These are phyloP conservation scores for Micrastur ruficollis DNA, from an alignment of 2,797 vertebrate species.

Conservation along the genomic window DNA sequence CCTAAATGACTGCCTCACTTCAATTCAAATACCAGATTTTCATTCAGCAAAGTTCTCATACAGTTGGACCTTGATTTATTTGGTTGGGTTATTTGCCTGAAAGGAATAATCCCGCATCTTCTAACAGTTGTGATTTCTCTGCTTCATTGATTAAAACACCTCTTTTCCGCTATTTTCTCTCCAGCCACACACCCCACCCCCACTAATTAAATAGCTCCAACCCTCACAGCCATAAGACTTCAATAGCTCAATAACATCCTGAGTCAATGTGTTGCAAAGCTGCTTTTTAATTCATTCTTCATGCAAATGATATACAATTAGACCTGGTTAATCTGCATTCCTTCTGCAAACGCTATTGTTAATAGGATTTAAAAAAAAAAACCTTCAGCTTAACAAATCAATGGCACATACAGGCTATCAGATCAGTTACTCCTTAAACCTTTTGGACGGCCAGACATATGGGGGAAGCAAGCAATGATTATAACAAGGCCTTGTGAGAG, in stretches of 20 bases:
- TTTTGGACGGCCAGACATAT: constrained; percentile 57
- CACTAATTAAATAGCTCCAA: constrained; percentile 68
- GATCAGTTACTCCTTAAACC: constrained; percentile 69
- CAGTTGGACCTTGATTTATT: constrained; percentile 40
- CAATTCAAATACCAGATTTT: constrained; percentile 24
- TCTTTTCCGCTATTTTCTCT: constrained; percentile 51
- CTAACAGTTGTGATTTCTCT: constrained; percentile 63
- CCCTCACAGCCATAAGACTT: constrained; percentile 51
- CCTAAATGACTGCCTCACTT: background rate
- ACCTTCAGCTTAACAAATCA: constrained; percentile 61
- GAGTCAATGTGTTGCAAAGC: constrained; percentile 65
- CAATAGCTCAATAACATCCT: constrained; percentile 68
- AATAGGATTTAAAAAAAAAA: constrained; percentile 59
- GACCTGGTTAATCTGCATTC: constrained; percentile 63
- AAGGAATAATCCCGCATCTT: constrained; percentile 41
- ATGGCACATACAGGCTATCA: constrained; percentile 61
- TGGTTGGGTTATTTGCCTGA: constrained; percentile 51
- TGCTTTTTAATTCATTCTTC: constrained; percentile 65
- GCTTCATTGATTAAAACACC: constrained; percentile 60
- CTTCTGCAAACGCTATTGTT: constrained; percentile 65
- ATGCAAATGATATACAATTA: constrained; percentile 66
- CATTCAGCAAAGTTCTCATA: constrained; percentile 52
- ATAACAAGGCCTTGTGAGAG: constrained; percentile 32
- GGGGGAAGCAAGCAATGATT: constrained; percentile 46
- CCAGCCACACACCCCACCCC: constrained; percentile 48